phyloP scores from a whole-genome alignment of 1,140 invertebrate genomes.

The Drosophila equinoxialis region DNA sequence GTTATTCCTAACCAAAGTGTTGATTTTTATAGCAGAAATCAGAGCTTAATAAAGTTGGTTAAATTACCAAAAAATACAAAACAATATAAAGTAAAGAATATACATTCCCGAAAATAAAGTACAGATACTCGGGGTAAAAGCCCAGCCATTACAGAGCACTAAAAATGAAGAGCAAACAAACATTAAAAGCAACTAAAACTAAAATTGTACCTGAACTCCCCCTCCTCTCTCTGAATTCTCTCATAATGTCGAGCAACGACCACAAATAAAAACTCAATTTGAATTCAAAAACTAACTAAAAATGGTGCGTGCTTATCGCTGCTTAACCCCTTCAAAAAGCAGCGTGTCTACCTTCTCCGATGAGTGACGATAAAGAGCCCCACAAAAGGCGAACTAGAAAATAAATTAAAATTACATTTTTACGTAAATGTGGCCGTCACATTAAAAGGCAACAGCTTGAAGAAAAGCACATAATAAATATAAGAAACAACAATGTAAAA shows the following conservation, averaged over 20 bases:
- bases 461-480: slow-evolving; percentile 74
- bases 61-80: not conserved
- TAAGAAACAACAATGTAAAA: slow-evolving; percentile 73
- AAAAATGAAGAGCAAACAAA: slow-evolving; percentile 17
- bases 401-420: slow-evolving; percentile 81
- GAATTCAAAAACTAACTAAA: slow-evolving; percentile 62
- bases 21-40: slow-evolving; percentile 72
- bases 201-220: slow-evolving; percentile 11
- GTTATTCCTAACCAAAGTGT: slow-evolving; percentile 78
- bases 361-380: slow-evolving; percentile 72
- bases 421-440: slow-evolving; percentile 70
- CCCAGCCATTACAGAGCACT: slow-evolving; percentile 64
- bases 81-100: not conserved
- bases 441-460: slow-evolving; percentile 65
- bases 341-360: slow-evolving; percentile 31
- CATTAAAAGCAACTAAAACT: slow-evolving; percentile 40
- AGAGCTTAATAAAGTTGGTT: slow-evolving; percentile 29
- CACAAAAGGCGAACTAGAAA: slow-evolving; percentile 68
- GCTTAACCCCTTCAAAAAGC: slow-evolving; percentile 34
- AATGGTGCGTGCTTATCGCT: slow-evolving; percentile 74
- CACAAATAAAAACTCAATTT: slow-evolving; percentile 71
- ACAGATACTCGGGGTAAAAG: slow-evolving; percentile 33
- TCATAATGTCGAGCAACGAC: slow-evolving; percentile 30
- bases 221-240: slow-evolving; percentile 36
- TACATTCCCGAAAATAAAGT: not conserved